Conservation (phyloP, 2,797 vertebrate species). For the Pseudochirops cupreus region DNA sequence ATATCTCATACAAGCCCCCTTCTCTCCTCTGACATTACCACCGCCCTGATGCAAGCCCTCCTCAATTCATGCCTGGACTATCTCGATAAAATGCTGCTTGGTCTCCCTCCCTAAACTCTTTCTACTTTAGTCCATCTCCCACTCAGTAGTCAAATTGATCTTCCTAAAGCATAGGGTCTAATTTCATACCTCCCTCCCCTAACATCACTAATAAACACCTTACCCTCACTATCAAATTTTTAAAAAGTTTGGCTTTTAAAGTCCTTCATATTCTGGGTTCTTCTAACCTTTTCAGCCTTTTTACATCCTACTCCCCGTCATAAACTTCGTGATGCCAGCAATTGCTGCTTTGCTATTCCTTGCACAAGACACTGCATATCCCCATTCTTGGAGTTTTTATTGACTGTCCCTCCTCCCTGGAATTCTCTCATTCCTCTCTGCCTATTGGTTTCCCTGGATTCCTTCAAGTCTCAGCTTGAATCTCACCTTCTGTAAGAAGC, state of each 20-base stretch:
- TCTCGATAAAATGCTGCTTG: neutral
- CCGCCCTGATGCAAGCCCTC: neutral
- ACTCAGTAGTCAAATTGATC: neutral
- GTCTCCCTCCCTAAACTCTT: neutral
- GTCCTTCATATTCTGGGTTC: neutral
- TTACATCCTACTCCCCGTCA: neutral
- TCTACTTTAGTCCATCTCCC: neutral
- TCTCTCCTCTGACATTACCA: neutral
- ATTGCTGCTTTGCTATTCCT: neutral
- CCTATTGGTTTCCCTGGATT: neutral
- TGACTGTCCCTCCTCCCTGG: neutral
- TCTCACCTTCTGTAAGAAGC: neutral
- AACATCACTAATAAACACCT: neutral
- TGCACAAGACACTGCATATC: neutral
- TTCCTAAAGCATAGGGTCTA: neutral
- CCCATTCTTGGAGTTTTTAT: neutral
- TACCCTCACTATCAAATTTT: too few relatives aligned
- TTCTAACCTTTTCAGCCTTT: neutral
- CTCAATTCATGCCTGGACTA: neutral
- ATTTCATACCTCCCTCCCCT: neutral
- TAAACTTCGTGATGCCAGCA: neutral
- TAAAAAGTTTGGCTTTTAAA: neutral
- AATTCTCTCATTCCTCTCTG: neutral
- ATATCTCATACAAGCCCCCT: neutral
- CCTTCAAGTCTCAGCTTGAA: neutral